Base-by-base conservation (phyloP, 1,140 invertebrate genomes). In the Euborellia annulipes region DNA sequence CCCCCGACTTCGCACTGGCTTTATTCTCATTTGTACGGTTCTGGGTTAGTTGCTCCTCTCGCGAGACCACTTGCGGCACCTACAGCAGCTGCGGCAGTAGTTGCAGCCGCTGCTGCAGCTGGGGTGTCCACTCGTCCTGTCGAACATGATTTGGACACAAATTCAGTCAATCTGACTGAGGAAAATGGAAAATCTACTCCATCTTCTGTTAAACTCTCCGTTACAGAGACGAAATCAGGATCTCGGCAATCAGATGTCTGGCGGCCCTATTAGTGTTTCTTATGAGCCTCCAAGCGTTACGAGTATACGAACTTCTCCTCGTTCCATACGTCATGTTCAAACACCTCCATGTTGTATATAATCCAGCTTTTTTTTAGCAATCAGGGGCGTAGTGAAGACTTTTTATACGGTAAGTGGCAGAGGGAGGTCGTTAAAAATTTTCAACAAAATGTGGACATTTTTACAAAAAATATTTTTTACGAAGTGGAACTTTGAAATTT, bases 1-100 rank as follows among this genome's bases (percentile, higher is more conserved):
- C 76, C 77, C n/a, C 76, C 77, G 2, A 76, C 78, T 1, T 76
- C 76, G 23, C 78, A 79, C 43, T 82, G 78, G 78, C 61, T 82
- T 1, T 82, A 82, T 55, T 76, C 75, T 0, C 78, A 80, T 54
- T 63, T 82, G 2, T 80, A 80, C 16, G 46, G 46, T 18, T 30
- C 36, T 11, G n/a, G 14, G 17, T 17, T 32, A 17, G 27, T 27
- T 36, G 7, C 36, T 22, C 11, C 36, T 22, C n/a, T 13, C 36
- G 36, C 36, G 14, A 14, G 3, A 38, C 14, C 36, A 4, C 36
- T 18, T 38, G 14, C 36, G 19, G 14, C 36, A 38, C 8, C 16
- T 8, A 14, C 8, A 18, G 8, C n/a, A 52, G 18, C 58, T 59
- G 36, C 61, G 60, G 50, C 58, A 59, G n/a, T n/a, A 22, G 14